Conservation (phyloP, 23 tunicate genomes). For the Trididemnum clinides region DNA sequence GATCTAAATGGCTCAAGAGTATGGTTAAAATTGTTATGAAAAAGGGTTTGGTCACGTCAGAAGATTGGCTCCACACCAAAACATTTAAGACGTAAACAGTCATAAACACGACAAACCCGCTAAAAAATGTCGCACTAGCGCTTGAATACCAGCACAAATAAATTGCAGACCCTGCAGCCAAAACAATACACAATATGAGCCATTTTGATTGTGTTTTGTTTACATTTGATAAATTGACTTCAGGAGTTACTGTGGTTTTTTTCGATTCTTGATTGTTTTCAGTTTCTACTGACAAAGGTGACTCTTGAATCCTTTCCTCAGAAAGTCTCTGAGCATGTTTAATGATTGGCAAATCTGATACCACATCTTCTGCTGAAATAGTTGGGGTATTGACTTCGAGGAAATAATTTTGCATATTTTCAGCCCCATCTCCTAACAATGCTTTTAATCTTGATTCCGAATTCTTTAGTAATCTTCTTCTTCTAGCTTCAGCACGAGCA, state of each 20-base stretch:
- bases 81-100: background rate
- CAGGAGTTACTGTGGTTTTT: too few species aligned
- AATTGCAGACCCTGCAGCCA: background rate
- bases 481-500: slow-evolving; percentile 35
- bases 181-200: background rate
- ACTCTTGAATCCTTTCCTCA: too few species aligned
- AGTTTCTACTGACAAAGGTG: background rate
- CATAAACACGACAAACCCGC: background rate
- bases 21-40: background rate
- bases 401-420: background rate
- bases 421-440: slow-evolving; percentile 29
- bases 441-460: slow-evolving; percentile 38
- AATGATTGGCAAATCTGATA: too few species aligned
- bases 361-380: too few species aligned
- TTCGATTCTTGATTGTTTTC: background rate
- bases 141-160: background rate
- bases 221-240: background rate
- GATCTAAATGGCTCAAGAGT: background rate
- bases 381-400: background rate
- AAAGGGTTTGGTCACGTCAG: background rate
- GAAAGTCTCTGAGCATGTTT: too few species aligned
- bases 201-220: background rate
- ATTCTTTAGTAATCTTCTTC: slow-evolving; percentile 41
- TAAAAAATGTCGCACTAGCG: background rate
- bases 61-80: background rate